Percentiles rank a stretch among this genome's conserved stretches.
Evolutionary conservation across 1,140 invertebrate species (phyloP).

Genomic region (Drosophila auraria): DNA sequence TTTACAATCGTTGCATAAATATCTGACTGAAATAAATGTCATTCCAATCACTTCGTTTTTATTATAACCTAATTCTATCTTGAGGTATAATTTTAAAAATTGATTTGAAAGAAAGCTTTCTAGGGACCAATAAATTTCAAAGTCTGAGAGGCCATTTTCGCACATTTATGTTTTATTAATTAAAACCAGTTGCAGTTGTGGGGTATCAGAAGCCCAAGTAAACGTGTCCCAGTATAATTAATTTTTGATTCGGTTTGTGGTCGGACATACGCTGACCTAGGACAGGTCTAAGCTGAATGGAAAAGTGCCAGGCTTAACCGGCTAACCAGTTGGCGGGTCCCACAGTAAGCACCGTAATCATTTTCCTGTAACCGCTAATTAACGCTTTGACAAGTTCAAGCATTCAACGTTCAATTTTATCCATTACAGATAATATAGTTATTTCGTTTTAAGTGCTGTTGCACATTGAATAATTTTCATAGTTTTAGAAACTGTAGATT

Average conservation of each 20-base stretch:
- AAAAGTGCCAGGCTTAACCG: background rate
- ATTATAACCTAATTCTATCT: too few species aligned
- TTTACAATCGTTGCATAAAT: too few species aligned
- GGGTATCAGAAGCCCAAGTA: conserved; percentile 6
- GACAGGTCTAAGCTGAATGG: background rate
- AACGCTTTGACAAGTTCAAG: background rate
- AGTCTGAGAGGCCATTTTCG: background rate
- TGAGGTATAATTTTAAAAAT: too few species aligned
- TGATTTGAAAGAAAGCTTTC: too few species aligned
- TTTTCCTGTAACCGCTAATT: background rate
- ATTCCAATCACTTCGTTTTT: too few species aligned
- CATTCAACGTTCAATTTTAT: too few species aligned
- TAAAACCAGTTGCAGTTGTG: conserved; percentile 9
- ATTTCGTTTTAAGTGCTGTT: too few species aligned
- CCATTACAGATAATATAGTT: too few species aligned
- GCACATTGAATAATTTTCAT: too few species aligned
- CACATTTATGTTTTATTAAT: conserved; percentile 12
- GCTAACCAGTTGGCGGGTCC: background rate
- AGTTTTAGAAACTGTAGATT: too few species aligned
- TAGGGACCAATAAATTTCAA: too few species aligned
- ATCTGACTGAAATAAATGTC: too few species aligned
- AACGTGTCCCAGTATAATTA: background rate
- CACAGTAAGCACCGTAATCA: background rate
- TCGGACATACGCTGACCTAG: background rate
- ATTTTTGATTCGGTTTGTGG: background rate